Base-by-base conservation (phyloP, 2,797 vertebrate genomes). In the Pangasius sanitwongsei region DNA sequence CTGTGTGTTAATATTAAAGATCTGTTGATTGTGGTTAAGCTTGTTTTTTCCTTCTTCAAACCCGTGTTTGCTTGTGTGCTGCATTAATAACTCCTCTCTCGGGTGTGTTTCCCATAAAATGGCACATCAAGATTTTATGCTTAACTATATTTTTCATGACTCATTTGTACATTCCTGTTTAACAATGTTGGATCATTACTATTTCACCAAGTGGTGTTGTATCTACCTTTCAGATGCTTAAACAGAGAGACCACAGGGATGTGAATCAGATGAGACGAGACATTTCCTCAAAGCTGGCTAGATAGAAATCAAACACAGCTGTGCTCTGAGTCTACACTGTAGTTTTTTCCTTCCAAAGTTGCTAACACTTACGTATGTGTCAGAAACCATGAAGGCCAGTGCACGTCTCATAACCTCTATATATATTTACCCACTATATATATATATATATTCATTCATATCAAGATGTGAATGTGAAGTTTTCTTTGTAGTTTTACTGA, bases 121-220 rank as follows among this genome's bases (percentile, higher is more conserved):
- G 92, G 77, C 89, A 92, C 96, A 96, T 96, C 94, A 96, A 96
- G 95, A 96, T 96, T 97, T 96, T 91, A 97, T 96, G 94, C 91
- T 44, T 92, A 95, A 95, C 93, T 94, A 95, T 97, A 95, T 96
- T 95, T 97, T 96, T 97, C 95, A 97, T 97, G 95, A 95, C 92
- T 93, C 93, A 93, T 96, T 96, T 96, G 93, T 95, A 96, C 95
- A 94, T 95, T 95, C 94, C 94, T 96, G 96, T 96, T 93, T 89
- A 95, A 96, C 96, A 96, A 95, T 94, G 94, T 94, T 93, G 92
- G 53, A 83, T 85, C 94, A 96, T 96, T 95, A 95, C 96, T 96
- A 96, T 96, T 96, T 96, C 86, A 96, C 94, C 87, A 94, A 94
- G 94, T 94, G 92, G 92, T 93, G 94, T 94, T 95, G 94, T 93